A percentile compares a stretch with the other conserved stretches of the same genome.
Conservation (phyloP, 2,888 invertebrate genomes). For the Eupithecia pulchellata region DNA sequence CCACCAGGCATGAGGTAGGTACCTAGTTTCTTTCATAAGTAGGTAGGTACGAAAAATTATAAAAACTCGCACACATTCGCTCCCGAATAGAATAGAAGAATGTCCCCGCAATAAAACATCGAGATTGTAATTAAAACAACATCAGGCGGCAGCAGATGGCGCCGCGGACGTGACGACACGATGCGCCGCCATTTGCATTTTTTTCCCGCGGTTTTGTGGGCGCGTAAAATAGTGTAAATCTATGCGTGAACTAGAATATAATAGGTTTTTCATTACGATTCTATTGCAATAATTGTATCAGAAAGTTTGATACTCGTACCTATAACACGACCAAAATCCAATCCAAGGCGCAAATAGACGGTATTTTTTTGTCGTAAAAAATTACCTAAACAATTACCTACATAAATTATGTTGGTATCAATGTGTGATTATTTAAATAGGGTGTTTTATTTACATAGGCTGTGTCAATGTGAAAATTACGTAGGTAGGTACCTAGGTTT, state of each 20-base stretch:
- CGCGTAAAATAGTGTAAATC: conserved; percentile 51
- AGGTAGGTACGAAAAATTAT: conserved; percentile 3
- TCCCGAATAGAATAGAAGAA: conserved; percentile 42
- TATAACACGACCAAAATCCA: too few species aligned
- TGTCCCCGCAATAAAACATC: conserved; percentile 60
- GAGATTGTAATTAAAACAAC: conserved; percentile 66
- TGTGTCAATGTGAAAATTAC: too few species aligned
- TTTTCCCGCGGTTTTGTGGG: conserved; percentile 62
- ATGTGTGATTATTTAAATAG: too few species aligned
- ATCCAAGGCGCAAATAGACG: too few species aligned
- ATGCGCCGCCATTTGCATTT: conserved; percentile 70
- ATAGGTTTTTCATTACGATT: conserved; percentile 39
- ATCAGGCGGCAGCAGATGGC: conserved; percentile 62
- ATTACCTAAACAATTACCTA: too few species aligned
- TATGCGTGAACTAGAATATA: conserved; percentile 42
- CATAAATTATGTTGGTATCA: too few species aligned
- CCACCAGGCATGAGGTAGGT: too few species aligned
- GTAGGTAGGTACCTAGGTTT: too few species aligned
- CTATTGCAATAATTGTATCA: neutral
- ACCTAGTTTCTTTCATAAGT: neutral
- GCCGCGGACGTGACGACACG: conserved; percentile 71
- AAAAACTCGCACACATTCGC: conserved; percentile 1
- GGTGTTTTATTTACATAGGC: too few species aligned
- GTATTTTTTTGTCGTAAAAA: too few species aligned
- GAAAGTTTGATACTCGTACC: too few species aligned